Conservation (phyloP, 2,797 vertebrate species). For the Pseudomugil tenellus region DNA sequence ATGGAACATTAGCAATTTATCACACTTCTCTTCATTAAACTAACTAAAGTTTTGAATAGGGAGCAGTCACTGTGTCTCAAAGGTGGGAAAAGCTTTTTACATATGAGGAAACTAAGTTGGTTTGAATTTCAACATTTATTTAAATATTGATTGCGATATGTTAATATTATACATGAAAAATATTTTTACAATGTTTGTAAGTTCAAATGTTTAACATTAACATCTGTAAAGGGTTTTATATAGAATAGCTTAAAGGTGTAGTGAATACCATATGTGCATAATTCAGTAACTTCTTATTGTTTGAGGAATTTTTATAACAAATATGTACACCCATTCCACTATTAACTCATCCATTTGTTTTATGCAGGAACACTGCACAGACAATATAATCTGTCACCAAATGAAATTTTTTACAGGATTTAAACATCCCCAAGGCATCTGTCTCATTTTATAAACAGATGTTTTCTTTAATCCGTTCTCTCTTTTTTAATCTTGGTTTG, state of each 20-base stretch:
- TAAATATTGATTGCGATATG: not conserved
- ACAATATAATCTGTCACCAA: conserved; percentile 55
- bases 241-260: not conserved
- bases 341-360: conserved; percentile 14
- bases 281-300: not conserved
- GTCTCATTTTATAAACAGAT: conserved; percentile 62
- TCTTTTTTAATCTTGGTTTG: not conserved
- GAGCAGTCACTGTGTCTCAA: conserved; percentile 40
- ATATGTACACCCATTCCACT: conserved; percentile 3
- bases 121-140: not conserved
- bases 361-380: conserved; percentile 24
- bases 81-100: conserved; percentile 24
- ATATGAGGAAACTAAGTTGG: not conserved
- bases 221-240: not conserved
- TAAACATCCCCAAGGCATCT: conserved; percentile 52
- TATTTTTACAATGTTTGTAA: too few species aligned
- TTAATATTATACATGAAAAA: not conserved
- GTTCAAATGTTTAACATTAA: not conserved
- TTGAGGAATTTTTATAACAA: too few species aligned
- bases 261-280: not conserved
- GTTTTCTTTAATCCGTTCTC: conserved; percentile 57
- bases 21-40: conserved; percentile 63
- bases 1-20: conserved; percentile 74
- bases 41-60: conserved; percentile 53
- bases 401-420: conserved; percentile 50